Evolutionary conservation across 2,113 vertebrate species (phyloP).

Genomic region (Puffinus mauretanicus): DNA sequence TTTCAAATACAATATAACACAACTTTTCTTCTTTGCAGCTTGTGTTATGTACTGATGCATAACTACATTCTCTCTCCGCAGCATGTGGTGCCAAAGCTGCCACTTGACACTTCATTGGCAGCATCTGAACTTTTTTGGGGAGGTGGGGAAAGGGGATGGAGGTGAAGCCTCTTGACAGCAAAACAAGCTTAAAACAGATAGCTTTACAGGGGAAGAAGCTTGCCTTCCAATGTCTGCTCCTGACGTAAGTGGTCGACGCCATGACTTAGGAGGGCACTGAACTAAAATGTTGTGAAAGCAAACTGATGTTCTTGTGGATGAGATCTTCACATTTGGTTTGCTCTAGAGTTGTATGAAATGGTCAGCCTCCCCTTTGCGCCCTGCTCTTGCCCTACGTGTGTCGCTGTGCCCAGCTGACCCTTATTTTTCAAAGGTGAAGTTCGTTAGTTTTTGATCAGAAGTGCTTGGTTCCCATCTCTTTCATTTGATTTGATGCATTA

Average conservation of each 20-base stretch:
- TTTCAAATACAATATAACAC: not conserved
- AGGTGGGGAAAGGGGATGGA: not conserved
- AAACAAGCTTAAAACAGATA: not conserved
- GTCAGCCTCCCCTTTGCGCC: rapidly evolving
- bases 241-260: not conserved
- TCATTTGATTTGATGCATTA: not conserved
- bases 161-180: not conserved
- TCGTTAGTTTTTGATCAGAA: not conserved
- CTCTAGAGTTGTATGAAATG: not conserved
- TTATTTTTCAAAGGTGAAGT: no score
- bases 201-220: not conserved
- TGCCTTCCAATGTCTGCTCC: not conserved
- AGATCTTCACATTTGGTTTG: not conserved
- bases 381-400: rapidly evolving
- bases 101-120: not conserved
- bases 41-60: rapidly evolving
- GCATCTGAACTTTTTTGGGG: not conserved
- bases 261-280: not conserved
- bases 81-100: not conserved
- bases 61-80: not conserved
- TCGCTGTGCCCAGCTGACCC: rapidly evolving
- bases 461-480: not conserved
- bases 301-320: not conserved
- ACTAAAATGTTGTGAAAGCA: not conserved
- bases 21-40: not conserved